A percentile compares a stretch with the other conserved stretches of the same genome.
These are phyloP conservation scores for Aculops lycopersici DNA, from an alignment of 1,140 invertebrate species.

Conservation along the genomic window DNA sequence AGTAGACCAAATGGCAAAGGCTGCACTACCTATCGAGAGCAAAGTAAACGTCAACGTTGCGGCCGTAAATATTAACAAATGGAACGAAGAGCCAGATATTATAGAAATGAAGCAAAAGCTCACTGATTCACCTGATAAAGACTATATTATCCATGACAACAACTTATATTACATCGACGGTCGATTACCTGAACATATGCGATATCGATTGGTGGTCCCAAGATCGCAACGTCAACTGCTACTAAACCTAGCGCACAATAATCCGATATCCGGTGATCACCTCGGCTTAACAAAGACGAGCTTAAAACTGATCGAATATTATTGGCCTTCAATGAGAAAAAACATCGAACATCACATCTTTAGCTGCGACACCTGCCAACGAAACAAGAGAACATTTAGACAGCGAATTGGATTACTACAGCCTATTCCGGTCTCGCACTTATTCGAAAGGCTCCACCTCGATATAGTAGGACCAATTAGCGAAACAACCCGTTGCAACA, in stretches of 20 bases:
- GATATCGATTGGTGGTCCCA: background rate
- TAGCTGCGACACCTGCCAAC: constrained; percentile 3
- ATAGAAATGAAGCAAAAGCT: background rate
- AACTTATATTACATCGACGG: background rate
- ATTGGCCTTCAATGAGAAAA: constrained; percentile 1
- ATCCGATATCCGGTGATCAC: background rate
- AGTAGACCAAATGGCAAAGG: background rate
- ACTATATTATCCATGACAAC: background rate
- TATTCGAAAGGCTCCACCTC: constrained; percentile 10
- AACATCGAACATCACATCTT: background rate
- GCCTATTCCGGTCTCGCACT: constrained; percentile 4
- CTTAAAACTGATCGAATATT: background rate
- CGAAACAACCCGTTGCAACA: background rate
- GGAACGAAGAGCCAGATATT: background rate
- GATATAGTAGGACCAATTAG: background rate
- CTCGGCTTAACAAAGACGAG: background rate
- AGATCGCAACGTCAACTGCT: background rate
- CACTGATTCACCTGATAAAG: background rate
- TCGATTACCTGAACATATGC: background rate
- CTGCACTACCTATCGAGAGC: background rate
- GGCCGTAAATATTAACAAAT: background rate
- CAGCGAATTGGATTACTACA: constrained; percentile 2
- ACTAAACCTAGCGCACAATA: background rate
- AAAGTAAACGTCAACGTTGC: background rate
- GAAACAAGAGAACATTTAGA: background rate